Conservation (phyloP, 2,113 vertebrate genomes). For the Craseonycteris thonglongyai region DNA sequence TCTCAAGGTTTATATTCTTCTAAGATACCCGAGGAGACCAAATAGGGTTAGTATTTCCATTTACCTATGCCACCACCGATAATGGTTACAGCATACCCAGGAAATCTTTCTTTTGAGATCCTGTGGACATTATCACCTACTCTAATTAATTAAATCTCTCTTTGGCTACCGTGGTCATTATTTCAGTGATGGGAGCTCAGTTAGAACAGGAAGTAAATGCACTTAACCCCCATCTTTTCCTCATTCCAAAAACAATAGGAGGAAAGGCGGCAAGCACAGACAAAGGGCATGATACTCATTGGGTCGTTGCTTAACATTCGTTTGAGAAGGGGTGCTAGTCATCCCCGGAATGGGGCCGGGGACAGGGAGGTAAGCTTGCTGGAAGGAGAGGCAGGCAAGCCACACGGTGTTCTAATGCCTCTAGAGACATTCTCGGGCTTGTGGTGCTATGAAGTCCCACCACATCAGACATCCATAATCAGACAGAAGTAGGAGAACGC, state of each 20-base stretch:
- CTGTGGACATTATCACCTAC: not conserved
- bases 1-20: not conserved
- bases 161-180: not conserved
- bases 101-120: not conserved
- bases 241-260: not conserved
- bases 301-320: accelerated
- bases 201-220: slow-evolving; percentile 16
- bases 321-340: not conserved
- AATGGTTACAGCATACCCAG: not conserved
- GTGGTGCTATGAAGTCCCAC: not conserved
- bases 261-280: not conserved
- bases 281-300: not conserved
- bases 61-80: not conserved
- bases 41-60: not conserved
- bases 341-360: not conserved
- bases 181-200: not conserved
- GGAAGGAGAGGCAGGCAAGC: not conserved
- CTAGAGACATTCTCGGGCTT: not conserved
- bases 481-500: not conserved
- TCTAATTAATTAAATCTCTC: slow-evolving; percentile 13
- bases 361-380: not conserved
- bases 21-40: not conserved
- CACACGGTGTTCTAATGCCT: not conserved
- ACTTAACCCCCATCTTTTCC: not conserved
- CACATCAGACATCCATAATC: not conserved